These are phyloP conservation scores for Drosophila ohnishii DNA, from an alignment of 1,140 invertebrate species.

Conservation along the genomic window DNA sequence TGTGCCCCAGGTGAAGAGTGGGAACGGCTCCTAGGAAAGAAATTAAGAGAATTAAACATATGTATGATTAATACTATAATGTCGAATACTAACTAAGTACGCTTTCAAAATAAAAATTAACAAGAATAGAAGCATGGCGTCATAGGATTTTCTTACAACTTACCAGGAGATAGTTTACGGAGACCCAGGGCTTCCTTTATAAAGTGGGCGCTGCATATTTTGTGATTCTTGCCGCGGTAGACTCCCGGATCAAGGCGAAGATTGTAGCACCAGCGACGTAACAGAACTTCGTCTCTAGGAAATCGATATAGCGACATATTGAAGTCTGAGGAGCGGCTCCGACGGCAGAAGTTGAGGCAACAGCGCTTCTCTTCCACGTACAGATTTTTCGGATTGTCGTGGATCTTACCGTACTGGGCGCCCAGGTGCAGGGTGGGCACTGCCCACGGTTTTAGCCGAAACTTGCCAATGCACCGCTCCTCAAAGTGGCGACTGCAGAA, in stretches of 20 bases:
- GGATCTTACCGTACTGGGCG: slow-evolving; percentile 75
- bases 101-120: too few relatives aligned
- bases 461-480: slow-evolving; percentile 78
- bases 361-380: slow-evolving; percentile 79
- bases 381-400: slow-evolving; percentile 76
- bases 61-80: too few relatives aligned
- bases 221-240: slow-evolving; percentile 79
- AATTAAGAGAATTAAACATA: not conserved
- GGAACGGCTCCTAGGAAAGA: slow-evolving; percentile 61
- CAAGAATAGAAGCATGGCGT: too few relatives aligned
- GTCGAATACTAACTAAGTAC: too few relatives aligned
- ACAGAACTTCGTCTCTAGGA: slow-evolving; percentile 68
- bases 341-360: slow-evolving; percentile 73
- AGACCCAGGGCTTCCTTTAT: slow-evolving; percentile 76
- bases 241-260: slow-evolving; percentile 71
- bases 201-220: slow-evolving; percentile 79
- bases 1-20: slow-evolving; percentile 75
- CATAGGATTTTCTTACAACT: not conserved
- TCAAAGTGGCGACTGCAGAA: slow-evolving; percentile 79
- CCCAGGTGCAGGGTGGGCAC: slow-evolving; percentile 76
- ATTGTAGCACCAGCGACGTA: slow-evolving; percentile 80
- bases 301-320: slow-evolving; percentile 79
- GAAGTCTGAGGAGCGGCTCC: slow-evolving; percentile 76
- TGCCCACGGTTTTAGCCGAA: slow-evolving; percentile 77
- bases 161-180: slow-evolving; percentile 72